Conservation (phyloP, 2,888 invertebrate genomes). For the Lithophane leautieri region DNA sequence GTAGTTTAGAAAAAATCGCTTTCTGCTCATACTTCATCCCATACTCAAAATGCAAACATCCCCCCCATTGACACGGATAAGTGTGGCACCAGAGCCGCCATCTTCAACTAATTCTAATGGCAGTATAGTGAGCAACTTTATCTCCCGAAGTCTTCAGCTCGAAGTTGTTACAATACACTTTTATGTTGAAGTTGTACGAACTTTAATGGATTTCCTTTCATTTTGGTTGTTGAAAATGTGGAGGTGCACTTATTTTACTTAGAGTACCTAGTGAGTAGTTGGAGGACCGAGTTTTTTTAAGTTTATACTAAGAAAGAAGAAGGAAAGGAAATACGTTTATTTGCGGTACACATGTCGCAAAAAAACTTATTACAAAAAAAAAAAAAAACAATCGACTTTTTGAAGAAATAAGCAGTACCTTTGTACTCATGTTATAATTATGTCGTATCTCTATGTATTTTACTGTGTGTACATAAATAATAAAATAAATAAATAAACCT, state of each 20-base stretch:
- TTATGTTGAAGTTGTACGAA: constrained; percentile 16
- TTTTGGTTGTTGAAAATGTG: constrained; percentile 8
- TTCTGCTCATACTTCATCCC: background rate
- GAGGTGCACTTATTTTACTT: background rate
- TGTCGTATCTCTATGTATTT: too few relatives aligned
- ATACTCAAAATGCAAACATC: constrained; percentile 48
- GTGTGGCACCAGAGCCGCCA: constrained; percentile 29
- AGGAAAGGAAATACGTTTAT: too few relatives aligned
- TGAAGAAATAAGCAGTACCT: too few relatives aligned
- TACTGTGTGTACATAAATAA: too few relatives aligned
- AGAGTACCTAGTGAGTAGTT: background rate
- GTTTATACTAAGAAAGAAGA: too few relatives aligned
- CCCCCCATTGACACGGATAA: constrained; percentile 40
- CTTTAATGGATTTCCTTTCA: constrained; percentile 32
- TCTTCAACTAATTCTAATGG: constrained; percentile 42
- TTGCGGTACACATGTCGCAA: too few relatives aligned
- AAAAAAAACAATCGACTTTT: too few relatives aligned
- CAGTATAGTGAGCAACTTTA: constrained; percentile 44
- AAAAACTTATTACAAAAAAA: too few relatives aligned
- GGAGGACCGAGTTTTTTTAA: background rate
- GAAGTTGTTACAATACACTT: constrained; percentile 26
- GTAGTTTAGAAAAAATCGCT: background rate
- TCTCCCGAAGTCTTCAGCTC: constrained; percentile 4
- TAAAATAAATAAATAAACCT: too few relatives aligned
- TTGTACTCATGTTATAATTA: too few relatives aligned